phyloP scores from a whole-genome alignment of 2,113 vertebrate species.

The Sclerurus mexicanus region DNA sequence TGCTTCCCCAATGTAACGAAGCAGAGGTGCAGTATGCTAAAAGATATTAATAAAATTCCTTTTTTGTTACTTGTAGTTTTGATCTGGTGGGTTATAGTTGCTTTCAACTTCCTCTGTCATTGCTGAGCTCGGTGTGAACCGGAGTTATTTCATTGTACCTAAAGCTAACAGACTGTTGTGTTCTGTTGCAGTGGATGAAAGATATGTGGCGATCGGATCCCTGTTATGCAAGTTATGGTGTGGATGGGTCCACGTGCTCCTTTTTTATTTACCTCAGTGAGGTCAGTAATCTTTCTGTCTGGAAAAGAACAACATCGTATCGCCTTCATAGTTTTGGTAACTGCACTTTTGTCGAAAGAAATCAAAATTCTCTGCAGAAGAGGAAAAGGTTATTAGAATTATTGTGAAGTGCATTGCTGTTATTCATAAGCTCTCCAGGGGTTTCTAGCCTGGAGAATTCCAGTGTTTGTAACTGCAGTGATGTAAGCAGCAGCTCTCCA shows the following conservation, averaged over 20 bases:
- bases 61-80: neutral
- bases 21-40: neutral
- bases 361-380: neutral
- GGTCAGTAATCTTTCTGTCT: conserved; percentile 76
- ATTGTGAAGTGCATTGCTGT: neutral
- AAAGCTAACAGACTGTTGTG: neutral
- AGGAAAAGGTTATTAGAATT: neutral
- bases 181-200: conserved; percentile 92
- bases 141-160: neutral
- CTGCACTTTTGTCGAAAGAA: neutral
- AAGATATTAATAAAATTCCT: neutral
- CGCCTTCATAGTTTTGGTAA: neutral
- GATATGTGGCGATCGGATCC: conserved; percentile 97
- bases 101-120: neutral
- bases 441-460: neutral
- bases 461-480: neutral
- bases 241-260: conserved; percentile 94
- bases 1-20: neutral
- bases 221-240: conserved; percentile 92
- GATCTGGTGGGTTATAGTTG: neutral
- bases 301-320: neutral
- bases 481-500: neutral
- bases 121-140: neutral
- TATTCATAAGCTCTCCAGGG: neutral
- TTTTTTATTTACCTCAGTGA: conserved; percentile 99